Base-by-base conservation (phyloP, 1,140 invertebrate genomes). In the Steinernema feltiae region DNA sequence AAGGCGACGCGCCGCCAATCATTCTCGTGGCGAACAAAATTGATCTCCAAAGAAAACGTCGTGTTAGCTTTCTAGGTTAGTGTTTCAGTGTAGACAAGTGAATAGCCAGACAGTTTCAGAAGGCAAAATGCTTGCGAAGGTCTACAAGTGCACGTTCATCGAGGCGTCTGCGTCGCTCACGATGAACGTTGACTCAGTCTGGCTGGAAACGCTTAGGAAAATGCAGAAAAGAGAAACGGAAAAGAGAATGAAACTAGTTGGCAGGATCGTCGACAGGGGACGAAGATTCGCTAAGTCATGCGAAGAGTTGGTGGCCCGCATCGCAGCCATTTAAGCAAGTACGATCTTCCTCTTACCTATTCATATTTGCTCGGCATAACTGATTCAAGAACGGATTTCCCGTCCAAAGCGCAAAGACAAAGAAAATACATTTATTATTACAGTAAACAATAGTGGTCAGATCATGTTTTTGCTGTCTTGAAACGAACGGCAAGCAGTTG, bases 111-210 rank as follows among this genome's bases (percentile, higher is more conserved):
- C 7, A 73, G 21, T 81, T 83, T 41, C 46, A 83, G 82, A 83
- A 76, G 82, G 82, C 41, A 82, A 82, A 81, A 83, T 84, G 82
- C 70, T 83, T 24, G 30, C 82, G 18, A 83, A 83, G 76, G 84
- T 83, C 35, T 83, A 83, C 71, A 83, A 84, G 63, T 84, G 75
- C 32, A 48, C 75, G 17, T 83, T 83, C 71, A 71, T 84, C 17
- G 82, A 83, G 71, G 75, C 76, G 29, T 80, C 77, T 17, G 74
- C 82, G 1, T 31, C 82, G n/a, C 72, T 83, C n/a, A 81, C 82
- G 2, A 77, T 83, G 72, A 84, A 83, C 73, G 70, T 83, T 32
- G 82, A 83, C 30, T 27, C 48, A 7, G 18, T 83, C 24, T 83
- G 82, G 83, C 72, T 72, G 32, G 82, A 83, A 48, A 79, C 74